A percentile compares a stretch with the other conserved stretches of the same genome.
These are phyloP conservation scores for Cheilosia vernalis DNA, from an alignment of 2,888 invertebrate genomes.

Conservation along the genomic window DNA sequence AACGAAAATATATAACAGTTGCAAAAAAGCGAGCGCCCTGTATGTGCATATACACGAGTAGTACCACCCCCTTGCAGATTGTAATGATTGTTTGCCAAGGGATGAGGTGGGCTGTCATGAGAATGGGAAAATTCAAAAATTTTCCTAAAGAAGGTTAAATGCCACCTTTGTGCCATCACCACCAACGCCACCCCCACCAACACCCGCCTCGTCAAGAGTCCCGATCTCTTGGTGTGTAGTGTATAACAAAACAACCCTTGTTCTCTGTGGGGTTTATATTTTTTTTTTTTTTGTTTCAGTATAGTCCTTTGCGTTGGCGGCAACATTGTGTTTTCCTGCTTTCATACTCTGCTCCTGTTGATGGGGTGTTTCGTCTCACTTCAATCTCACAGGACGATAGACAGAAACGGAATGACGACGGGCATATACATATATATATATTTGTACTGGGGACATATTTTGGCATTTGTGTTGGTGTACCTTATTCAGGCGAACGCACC, in stretches of 20 bases:
- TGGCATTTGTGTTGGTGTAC: conserved; percentile 19
- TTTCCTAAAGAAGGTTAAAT: conserved; percentile 59
- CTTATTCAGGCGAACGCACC: conserved; percentile 11
- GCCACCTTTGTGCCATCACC: conserved; percentile 54
- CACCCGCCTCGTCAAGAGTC: conserved; percentile 10
- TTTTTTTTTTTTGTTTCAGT: neutral
- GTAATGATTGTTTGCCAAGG: conserved; percentile 68
- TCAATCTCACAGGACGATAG: conserved; percentile 67
- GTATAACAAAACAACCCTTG: conserved; percentile 58
- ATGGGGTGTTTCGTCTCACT: conserved; percentile 72
- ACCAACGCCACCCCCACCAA: no score
- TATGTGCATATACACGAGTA: conserved; percentile 42
- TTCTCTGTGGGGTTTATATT: conserved; percentile 13
- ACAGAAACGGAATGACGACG: conserved; percentile 28
- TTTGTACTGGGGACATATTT: conserved; percentile 34
- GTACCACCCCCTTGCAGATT: conserved; percentile 28
- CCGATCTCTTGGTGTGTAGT: conserved; percentile 5
- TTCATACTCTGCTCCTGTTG: conserved; percentile 34
- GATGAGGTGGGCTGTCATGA: conserved; percentile 52
- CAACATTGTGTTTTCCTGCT: conserved; percentile 31
- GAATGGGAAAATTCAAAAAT: conserved; percentile 54
- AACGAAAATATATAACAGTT: conserved; percentile 74
- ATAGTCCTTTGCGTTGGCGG: conserved; percentile 19
- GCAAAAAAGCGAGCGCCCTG: conserved; percentile 50
- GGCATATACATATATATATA: neutral